Evolutionary conservation across 2,113 vertebrate genomes (phyloP).

Genomic region (Meriones unguiculatus): DNA sequence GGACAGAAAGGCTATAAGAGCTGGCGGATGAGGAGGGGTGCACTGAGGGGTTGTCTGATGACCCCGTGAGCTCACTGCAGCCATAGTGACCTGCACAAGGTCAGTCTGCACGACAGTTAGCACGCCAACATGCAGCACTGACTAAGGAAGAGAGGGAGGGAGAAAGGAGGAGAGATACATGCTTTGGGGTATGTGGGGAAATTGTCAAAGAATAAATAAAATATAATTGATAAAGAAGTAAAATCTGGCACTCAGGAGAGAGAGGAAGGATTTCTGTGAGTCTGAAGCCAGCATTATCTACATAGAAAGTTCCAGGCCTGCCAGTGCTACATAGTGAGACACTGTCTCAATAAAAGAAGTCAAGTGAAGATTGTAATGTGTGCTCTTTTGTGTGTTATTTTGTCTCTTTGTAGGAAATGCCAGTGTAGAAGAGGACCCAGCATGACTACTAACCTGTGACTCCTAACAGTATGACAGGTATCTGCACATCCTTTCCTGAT

Average conservation of each 20-base stretch:
- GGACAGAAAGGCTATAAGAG: not conserved
- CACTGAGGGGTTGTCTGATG: not conserved
- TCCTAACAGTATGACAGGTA: slow-evolving; percentile 92
- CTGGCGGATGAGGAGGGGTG: not conserved
- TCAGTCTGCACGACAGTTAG: not conserved
- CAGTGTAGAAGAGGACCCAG: slow-evolving; percentile 82
- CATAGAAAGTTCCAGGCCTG: not conserved
- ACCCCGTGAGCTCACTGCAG: not conserved
- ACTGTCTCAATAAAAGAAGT: not conserved
- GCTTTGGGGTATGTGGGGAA: too few species aligned
- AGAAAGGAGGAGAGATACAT: not conserved
- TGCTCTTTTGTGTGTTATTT: slow-evolving; percentile 41
- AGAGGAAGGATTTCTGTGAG: not conserved
- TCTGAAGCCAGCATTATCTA: not conserved
- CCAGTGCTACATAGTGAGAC: not conserved
- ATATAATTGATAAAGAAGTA: not conserved
- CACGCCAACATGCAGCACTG: not conserved
- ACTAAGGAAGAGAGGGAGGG: not conserved
- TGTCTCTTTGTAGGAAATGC: slow-evolving; percentile 82
- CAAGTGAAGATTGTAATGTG: slow-evolving; percentile 57
- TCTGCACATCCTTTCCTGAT: not conserved
- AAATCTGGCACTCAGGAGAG: not conserved
- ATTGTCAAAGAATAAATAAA: not conserved
- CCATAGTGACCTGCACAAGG: not conserved
- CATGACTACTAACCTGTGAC: slow-evolving; percentile 89